A percentile compares a stretch with the other conserved stretches of the same genome.
phyloP scores from a whole-genome alignment of 1,140 invertebrate species.

The Heterodera carotae region DNA sequence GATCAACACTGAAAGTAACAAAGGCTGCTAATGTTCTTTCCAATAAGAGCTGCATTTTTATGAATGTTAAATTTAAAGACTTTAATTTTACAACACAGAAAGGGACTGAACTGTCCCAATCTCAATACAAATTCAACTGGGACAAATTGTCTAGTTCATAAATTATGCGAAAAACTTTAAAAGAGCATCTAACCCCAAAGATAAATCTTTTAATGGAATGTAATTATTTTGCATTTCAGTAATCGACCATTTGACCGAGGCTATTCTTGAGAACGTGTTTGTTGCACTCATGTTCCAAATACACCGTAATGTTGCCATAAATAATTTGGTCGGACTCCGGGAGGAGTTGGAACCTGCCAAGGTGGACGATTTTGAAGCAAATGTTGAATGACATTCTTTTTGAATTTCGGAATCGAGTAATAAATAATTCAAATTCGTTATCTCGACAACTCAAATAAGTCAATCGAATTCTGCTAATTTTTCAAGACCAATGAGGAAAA shows the following conservation, averaged over 20 bases:
- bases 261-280: slow-evolving; percentile 22
- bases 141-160: no score
- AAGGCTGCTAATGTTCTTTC: no score
- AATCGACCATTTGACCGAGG: slow-evolving; percentile 8
- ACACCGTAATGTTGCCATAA: slow-evolving; percentile 20
- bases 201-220: no score
- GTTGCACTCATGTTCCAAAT: slow-evolving; percentile 5
- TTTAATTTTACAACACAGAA: no score
- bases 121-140: no score
- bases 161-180: no score
- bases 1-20: background rate
- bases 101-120: no score
- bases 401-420: background rate
- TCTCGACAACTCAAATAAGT: no score
- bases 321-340: slow-evolving; percentile 18
- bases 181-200: no score
- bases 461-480: background rate
- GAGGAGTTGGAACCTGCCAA: background rate
- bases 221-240: background rate
- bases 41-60: no score
- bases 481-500: background rate
- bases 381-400: background rate
- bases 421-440: background rate
- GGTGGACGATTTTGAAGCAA: no score
- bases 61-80: no score